Evolutionary conservation across 92 coral and sea anemone genomes (phyloP).

Genomic region (Phymanthus crucifer): DNA sequence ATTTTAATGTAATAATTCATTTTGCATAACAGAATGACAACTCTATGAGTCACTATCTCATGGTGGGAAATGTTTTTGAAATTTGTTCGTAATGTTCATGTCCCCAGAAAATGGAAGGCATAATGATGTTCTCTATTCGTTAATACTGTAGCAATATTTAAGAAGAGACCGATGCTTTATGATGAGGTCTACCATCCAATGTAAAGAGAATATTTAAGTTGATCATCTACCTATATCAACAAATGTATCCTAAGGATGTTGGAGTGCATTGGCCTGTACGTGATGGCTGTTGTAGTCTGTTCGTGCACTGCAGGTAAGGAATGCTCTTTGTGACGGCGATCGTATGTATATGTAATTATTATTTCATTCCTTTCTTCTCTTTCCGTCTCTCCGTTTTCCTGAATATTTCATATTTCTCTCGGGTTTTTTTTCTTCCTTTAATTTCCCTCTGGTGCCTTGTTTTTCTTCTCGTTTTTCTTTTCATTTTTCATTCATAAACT

Average conservation of each 20-base stretch:
- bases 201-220: background rate
- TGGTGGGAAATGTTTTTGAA: background rate
- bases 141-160: background rate
- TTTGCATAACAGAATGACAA: background rate
- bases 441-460: background rate
- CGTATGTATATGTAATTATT: too few relatives aligned
- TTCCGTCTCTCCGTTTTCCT: too few relatives aligned
- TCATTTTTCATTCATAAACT: background rate
- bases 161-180: background rate
- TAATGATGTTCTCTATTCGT: background rate
- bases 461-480: background rate
- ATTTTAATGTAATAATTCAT: background rate
- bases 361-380: too few relatives aligned
- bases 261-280: background rate
- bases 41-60: background rate
- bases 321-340: background rate
- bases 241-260: constrained; percentile 3
- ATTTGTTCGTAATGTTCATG: background rate
- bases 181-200: background rate
- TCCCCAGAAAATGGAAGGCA: background rate
- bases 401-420: too few relatives aligned
- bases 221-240: background rate
- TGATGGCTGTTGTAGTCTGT: background rate
- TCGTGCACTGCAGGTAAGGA: background rate
- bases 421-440: background rate